These are phyloP conservation scores for Cebidichthys violaceus DNA, from an alignment of 2,113 vertebrate genomes.

Conservation along the genomic window DNA sequence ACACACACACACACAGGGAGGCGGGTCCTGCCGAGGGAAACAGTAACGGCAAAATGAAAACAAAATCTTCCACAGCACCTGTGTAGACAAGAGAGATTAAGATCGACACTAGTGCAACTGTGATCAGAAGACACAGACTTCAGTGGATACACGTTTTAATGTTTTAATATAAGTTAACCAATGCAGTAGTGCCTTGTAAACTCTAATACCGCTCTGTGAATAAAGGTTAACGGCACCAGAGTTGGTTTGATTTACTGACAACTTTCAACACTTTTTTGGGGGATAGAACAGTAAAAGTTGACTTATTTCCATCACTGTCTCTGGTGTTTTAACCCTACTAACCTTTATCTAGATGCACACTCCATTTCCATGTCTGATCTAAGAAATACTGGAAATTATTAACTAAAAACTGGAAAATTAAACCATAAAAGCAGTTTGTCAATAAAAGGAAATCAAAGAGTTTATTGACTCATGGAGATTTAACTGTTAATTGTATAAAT, in stretches of 20 bases:
- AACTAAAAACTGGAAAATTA: constrained; percentile 22
- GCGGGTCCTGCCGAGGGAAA: constrained; percentile 34
- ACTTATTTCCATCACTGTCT: neutral
- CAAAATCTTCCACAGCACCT: constrained; percentile 55
- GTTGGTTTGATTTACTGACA: neutral
- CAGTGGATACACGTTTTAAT: neutral
- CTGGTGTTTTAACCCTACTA: neutral
- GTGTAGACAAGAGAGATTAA: constrained; percentile 33
- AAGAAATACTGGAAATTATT: neutral
- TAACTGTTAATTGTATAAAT: neutral
- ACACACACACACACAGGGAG: neutral
- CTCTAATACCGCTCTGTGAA: neutral
- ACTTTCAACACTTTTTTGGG: neutral
- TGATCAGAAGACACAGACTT: constrained; percentile 4
- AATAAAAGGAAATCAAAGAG: neutral
- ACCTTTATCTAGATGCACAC: neutral
- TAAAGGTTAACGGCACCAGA: neutral
- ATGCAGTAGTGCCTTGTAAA: neutral
- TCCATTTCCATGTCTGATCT: neutral
- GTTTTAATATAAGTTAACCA: neutral
- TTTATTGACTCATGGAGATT: constrained; percentile 12
- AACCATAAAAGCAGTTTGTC: constrained; percentile 21
- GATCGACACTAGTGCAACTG: neutral
- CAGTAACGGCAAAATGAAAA: constrained; percentile 54
- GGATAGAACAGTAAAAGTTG: neutral